These are phyloP conservation scores for Nothocercus julius DNA, from an alignment of 2,113 vertebrate genomes.

Conservation along the genomic window DNA sequence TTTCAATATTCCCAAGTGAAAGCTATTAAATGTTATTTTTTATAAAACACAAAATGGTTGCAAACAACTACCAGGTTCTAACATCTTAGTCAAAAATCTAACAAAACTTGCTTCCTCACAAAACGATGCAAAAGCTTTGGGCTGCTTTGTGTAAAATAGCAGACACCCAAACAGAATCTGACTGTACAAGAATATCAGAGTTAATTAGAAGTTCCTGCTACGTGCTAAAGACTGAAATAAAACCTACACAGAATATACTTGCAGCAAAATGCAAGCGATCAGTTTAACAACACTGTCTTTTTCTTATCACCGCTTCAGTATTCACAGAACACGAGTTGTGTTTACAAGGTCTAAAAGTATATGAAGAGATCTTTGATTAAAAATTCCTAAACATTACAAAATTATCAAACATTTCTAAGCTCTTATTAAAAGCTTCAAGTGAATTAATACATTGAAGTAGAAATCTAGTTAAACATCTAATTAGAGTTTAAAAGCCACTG, in stretches of 20 bases:
- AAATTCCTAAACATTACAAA: neutral
- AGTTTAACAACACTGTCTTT: neutral
- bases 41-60: neutral
- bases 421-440: neutral
- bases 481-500: neutral
- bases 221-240: neutral
- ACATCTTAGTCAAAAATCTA: neutral
- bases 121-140: neutral
- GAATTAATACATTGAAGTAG: neutral
- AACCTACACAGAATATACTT: neutral
- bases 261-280: neutral
- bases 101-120: neutral
- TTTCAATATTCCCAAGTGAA: neutral
- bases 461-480: neutral
- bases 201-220: neutral
- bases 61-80: neutral
- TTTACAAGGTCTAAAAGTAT: neutral
- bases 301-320: neutral
- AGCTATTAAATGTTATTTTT: neutral
- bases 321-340: neutral
- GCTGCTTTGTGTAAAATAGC: neutral
- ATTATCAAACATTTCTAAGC: neutral
- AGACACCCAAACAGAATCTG: neutral
- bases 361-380: constrained; percentile 5
- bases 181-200: neutral